Evolutionary conservation across 1,140 invertebrate genomes (phyloP).

Genomic region (Acyrthosiphon pisum): DNA sequence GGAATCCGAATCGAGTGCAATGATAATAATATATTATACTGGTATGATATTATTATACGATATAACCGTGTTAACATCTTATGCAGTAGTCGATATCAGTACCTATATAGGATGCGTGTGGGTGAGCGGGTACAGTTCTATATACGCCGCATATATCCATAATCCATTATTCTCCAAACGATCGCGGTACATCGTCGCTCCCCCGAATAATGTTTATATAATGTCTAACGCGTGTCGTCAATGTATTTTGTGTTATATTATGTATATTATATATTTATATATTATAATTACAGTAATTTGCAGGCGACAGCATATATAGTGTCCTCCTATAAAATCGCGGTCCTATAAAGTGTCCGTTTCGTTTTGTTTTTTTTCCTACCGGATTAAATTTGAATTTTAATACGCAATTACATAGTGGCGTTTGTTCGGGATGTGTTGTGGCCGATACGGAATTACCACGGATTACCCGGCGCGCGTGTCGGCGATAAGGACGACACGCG

Average conservation of each 20-base stretch:
- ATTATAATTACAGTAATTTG: neutral
- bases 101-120: neutral
- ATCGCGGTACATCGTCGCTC: neutral
- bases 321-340: neutral
- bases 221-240: neutral
- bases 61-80: neutral
- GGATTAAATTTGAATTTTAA: slow-evolving; percentile 32
- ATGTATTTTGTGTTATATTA: neutral
- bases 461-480: slow-evolving; percentile 9
- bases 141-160: neutral
- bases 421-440: neutral
- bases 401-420: slow-evolving; percentile 35
- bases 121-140: neutral
- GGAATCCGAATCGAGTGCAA: too few species aligned
- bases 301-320: neutral
- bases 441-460: neutral
- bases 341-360: neutral
- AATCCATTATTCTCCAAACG: neutral
- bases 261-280: neutral
- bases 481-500: slow-evolving; percentile 18
- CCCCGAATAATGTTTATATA: neutral
- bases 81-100: neutral
- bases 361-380: neutral
- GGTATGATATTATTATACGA: too few species aligned
- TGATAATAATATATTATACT: too few species aligned